Base-by-base conservation (phyloP, 2,888 invertebrate species). In the Oligia latruncula region DNA sequence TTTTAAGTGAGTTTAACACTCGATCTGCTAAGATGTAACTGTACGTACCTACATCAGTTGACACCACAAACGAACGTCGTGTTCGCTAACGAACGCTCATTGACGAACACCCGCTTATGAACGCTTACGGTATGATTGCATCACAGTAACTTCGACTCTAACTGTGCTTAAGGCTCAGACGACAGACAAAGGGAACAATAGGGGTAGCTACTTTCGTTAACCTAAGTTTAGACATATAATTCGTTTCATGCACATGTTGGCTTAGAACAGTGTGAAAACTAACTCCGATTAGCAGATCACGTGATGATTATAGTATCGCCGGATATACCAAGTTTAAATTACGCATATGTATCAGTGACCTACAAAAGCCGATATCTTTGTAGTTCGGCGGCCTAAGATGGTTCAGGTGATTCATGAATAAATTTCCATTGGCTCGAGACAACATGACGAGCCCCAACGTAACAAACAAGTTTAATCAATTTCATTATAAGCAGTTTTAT, bases 351-450 rank as follows among this genome's bases (percentile, higher is more conserved):
- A 71, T 76, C 81, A 74, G 71, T 81, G 76, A 77, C 78, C 78
- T 72, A 84, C 65, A 75, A 77, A 81, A 70, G 70, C 29, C 67
- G 68, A 73, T 73, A 79, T 71, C 77, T 84, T 71, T 71, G 64
- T 73, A 72, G 77, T 75, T 70, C 43, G 49, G 43, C 77, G 66
- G 60, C 74, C 71, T 49, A 55, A 64, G 83, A 77, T 72, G 66
- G 68, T 78, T 76, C 79, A 84, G 74, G 76, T 80, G 55, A 74
- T 58, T 76, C 76, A 84, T 87, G 77, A 86, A 87, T 86, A 82
- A 78, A 81, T 84, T 83, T 80, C 23, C 62, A 74, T 71, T 8
- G 40, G 52, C 67, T 60, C n/a, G 29, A 35, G 67, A 73, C 67
- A 67, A 64, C 79, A 74, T 74, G 58, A 81, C 79, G 74, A 67